phyloP scores from a whole-genome alignment of 2,113 vertebrate species.

The Corynorhinus townsendii region DNA sequence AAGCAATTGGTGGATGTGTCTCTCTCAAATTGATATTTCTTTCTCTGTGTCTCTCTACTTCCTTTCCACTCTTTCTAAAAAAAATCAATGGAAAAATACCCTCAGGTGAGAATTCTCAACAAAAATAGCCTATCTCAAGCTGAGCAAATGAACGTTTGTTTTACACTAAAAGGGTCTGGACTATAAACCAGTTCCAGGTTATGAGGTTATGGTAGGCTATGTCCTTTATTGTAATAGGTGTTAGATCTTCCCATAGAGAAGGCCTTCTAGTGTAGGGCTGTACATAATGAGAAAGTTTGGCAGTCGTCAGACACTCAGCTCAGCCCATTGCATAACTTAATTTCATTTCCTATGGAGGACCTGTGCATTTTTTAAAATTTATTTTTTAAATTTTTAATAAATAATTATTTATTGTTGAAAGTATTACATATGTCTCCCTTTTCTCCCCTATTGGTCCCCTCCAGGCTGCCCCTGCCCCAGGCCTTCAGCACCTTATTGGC shows the following conservation, averaged over 20 bases:
- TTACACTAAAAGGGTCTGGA: background rate
- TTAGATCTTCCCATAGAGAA: background rate
- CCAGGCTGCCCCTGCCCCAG: too few species aligned
- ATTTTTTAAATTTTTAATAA: too few species aligned
- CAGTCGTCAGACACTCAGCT: background rate
- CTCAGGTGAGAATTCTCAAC: too few species aligned
- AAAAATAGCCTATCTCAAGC: accelerated
- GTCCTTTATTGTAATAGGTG: background rate
- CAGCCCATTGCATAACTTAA: background rate
- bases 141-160: background rate
- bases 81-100: too few species aligned
- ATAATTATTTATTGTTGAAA: too few species aligned
- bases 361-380: background rate
- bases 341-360: accelerated
- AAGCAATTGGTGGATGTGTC: too few species aligned
- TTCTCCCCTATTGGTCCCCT: too few species aligned
- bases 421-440: too few species aligned
- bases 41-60: too few species aligned
- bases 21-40: too few species aligned
- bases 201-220: background rate
- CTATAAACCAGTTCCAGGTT: background rate
- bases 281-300: background rate
- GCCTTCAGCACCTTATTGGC: too few species aligned
- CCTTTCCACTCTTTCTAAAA: too few species aligned
- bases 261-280: background rate